Evolutionary conservation across 2,797 vertebrate genomes (phyloP).

Genomic region (Channa striata): DNA sequence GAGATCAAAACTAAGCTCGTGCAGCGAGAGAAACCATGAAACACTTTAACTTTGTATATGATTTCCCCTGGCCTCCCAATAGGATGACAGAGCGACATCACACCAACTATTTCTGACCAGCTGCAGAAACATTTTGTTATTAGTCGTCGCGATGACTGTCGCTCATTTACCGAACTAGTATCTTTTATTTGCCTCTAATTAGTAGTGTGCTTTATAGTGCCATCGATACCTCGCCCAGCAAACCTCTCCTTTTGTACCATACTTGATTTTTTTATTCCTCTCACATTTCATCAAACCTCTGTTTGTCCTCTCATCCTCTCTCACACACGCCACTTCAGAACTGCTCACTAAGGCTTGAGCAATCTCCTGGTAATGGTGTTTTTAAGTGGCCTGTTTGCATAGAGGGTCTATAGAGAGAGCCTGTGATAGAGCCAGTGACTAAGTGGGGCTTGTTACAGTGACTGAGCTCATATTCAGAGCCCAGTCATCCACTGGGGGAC

Average conservation of each 20-base stretch:
- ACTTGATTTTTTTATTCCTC: slow-evolving; percentile 34
- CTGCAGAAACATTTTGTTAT: slow-evolving; percentile 5
- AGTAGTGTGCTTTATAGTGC: neutral
- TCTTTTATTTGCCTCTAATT: slow-evolving; percentile 25
- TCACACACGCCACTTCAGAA: slow-evolving; percentile 61
- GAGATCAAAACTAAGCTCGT: slow-evolving; percentile 13
- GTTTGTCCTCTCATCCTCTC: slow-evolving; percentile 64
- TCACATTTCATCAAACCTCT: slow-evolving; percentile 49
- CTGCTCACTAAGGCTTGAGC: slow-evolving; percentile 65
- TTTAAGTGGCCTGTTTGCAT: slow-evolving; percentile 77
- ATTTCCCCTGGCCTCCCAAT: slow-evolving; percentile 6
- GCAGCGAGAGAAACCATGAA: slow-evolving; percentile 4
- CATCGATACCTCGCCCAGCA: slow-evolving; percentile 20
- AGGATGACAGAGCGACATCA: slow-evolving; percentile 10
- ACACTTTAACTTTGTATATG: neutral
- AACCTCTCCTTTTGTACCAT: slow-evolving; percentile 16
- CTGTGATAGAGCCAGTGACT: slow-evolving; percentile 66
- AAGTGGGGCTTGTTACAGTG: slow-evolving; percentile 76
- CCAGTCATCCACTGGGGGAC: slow-evolving; percentile 75
- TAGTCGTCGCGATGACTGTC: neutral
- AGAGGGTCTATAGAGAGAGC: slow-evolving; percentile 62
- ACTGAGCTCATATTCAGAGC: slow-evolving; percentile 76
- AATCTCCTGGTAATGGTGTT: slow-evolving; percentile 69
- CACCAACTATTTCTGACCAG: neutral
- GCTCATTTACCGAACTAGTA: slow-evolving; percentile 11